Conservation (phyloP, 2,797 vertebrate genomes). For the Centroberyx gerrardi region DNA sequence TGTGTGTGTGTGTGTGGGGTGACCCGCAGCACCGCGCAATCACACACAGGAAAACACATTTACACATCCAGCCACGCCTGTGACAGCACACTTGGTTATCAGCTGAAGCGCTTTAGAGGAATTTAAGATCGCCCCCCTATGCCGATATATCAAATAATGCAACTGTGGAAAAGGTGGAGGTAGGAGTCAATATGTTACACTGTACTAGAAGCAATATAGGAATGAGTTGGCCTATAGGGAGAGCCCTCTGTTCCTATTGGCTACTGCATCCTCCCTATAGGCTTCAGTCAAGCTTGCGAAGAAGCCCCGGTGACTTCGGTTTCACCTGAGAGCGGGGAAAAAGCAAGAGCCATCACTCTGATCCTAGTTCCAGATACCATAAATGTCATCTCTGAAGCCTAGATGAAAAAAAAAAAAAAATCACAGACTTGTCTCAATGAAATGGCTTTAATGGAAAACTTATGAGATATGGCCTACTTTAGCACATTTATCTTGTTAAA, state of each 20-base stretch:
- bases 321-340: neutral
- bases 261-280: no score
- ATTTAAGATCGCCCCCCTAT: slow-evolving; percentile 8
- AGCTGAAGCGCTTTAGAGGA: slow-evolving; percentile 38
- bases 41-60: slow-evolving; percentile 51
- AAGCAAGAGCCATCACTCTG: no score
- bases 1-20: slow-evolving; percentile 20
- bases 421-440: no score
- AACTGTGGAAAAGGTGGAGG: neutral
- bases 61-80: slow-evolving; percentile 44
- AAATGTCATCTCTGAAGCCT: no score
- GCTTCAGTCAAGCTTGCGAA: no score
- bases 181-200: slow-evolving; percentile 1
- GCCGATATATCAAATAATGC: neutral
- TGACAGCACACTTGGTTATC: slow-evolving; percentile 25
- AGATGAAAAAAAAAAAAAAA: no score
- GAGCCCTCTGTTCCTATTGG: neutral
- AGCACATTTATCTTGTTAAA: no score
- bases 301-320: neutral
- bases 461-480: neutral
- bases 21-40: slow-evolving; percentile 30
- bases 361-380: no score
- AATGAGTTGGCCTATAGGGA: slow-evolving; percentile 43
- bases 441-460: neutral
- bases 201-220: slow-evolving; percentile 33